Evolutionary conservation across 1,140 invertebrate genomes (phyloP).

Genomic region (Sipha flava): DNA sequence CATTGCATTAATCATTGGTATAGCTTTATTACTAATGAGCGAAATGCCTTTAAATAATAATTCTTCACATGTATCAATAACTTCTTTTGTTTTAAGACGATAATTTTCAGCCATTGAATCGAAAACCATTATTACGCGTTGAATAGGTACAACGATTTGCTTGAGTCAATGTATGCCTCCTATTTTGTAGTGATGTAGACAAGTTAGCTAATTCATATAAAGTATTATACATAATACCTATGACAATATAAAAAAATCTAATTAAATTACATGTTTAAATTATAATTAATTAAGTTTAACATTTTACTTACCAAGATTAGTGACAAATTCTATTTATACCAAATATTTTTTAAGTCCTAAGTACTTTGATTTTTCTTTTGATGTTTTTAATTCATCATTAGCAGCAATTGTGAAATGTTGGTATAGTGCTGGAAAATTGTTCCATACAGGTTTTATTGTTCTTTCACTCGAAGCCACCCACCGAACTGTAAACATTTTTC

Average conservation of each 20-base stretch:
- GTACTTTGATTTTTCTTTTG: background rate
- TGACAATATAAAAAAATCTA: too few species aligned
- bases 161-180: background rate
- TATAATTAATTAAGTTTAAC: background rate
- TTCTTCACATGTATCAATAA: too few species aligned
- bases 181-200: background rate
- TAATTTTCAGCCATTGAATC: background rate
- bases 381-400: background rate
- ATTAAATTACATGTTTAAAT: background rate
- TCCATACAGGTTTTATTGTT: background rate
- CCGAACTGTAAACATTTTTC: background rate
- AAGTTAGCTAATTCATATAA: background rate
- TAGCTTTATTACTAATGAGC: too few species aligned
- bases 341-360: background rate
- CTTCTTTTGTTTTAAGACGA: background rate
- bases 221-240: background rate
- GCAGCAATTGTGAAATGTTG: background rate
- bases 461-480: background rate
- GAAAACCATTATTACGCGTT: background rate
- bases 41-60: too few species aligned
- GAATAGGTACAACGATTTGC: background rate
- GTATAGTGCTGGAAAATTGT: background rate
- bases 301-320: background rate
- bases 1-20: too few species aligned
- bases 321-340: background rate